Evolutionary conservation across 2,888 invertebrate species (phyloP).

Genomic region (Iphiclides podalirius): DNA sequence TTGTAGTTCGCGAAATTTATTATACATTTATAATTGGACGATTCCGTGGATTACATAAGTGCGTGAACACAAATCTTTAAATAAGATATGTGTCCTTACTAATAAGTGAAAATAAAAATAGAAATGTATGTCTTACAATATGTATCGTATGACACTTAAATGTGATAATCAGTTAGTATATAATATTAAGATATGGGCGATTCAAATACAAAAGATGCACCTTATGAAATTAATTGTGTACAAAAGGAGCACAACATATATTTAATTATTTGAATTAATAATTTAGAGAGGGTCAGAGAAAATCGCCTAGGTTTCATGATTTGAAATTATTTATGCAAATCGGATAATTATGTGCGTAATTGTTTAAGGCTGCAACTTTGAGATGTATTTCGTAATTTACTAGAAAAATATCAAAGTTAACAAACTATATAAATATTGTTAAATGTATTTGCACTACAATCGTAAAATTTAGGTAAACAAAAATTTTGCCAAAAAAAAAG

Average conservation of each 20-base stretch:
- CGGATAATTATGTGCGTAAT: neutral
- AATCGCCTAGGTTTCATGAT: too few relatives aligned
- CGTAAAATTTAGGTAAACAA: too few relatives aligned
- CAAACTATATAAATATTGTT: too few relatives aligned
- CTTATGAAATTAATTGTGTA: neutral
- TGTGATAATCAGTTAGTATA: conserved; percentile 6
- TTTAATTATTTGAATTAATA: too few relatives aligned
- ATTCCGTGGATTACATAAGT: neutral
- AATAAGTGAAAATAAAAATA: neutral
- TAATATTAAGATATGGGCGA: conserved; percentile 2
- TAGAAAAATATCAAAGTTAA: too few relatives aligned
- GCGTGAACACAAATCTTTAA: neutral
- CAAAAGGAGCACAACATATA: neutral
- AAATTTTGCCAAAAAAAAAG: too few relatives aligned
- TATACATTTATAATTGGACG: neutral
- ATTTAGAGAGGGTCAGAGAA: too few relatives aligned
- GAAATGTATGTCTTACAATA: neutral
- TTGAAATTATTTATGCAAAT: too few relatives aligned
- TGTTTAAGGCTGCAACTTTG: neutral
- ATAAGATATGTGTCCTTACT: too few relatives aligned
- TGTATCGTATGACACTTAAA: neutral
- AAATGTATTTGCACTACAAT: too few relatives aligned
- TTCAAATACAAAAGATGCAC: neutral
- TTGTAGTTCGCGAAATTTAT: neutral
- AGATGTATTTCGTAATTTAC: neutral